Evolutionary conservation across 2,888 invertebrate species (phyloP), one percentile per base, ranked within the genome.

Genomic region (Meloe dianella): DNA sequence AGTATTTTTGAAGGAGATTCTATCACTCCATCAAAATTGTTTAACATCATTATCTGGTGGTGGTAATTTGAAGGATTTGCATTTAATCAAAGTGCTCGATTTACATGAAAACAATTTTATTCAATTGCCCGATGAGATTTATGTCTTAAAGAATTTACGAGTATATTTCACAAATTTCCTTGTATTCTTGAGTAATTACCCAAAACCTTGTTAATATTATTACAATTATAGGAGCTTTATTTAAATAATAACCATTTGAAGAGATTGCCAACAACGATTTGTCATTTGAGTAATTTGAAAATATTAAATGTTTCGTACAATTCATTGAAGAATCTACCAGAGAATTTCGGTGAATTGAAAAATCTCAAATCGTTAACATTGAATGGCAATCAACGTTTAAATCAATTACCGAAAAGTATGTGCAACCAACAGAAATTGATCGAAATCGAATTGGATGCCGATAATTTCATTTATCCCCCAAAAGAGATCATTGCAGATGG

Each of bases 1-100:
- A 83, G 93, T 95, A 56, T 91, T 93, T 79, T 88, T 93, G 73
- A 95, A 95, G 84, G 90, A 92, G 78, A 84, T 85, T 68, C 82
- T 93, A 72, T 86, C 86, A 80, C 83, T 91, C 73, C 87, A 92
- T 78, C 86, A 87, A 75, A 95, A 95, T 82, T 87, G 87, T 74
- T 84, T 95, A 73, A 86, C 87, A 61, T 87, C 90, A 58, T 84
- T 94, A 56, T 87, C 87, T 69, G 89, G 89, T 76, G 93, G 92
- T 71, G 94, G 94, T 64, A 86, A 87, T 76, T 83, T 94, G 77
- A 86, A 87, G 73, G 93, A 94, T 84, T 86, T 93, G 72, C 86
- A 87, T 72, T 83, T 90, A 57, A 84, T 93, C 71, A 89, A 87
- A 82, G 84, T 89, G 68, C 84, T 93, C 71, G 89, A 92, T 83